Evolutionary conservation across 2,888 invertebrate species (phyloP), one percentile per base, ranked within the genome.

Genomic region (Tinea semifulvella): DNA sequence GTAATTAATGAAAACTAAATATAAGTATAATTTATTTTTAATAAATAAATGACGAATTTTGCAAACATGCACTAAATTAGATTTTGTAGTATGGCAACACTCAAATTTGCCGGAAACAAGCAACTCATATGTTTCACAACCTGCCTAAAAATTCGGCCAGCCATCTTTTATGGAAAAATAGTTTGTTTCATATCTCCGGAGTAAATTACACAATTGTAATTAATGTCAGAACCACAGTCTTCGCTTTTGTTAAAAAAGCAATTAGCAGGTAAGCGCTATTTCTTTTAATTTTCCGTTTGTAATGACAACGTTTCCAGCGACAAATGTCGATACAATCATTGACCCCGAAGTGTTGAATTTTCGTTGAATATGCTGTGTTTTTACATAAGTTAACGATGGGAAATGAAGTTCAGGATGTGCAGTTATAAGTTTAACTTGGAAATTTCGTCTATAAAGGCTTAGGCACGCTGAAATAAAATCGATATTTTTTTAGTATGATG

Each of bases 201-300:
- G 83, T 88, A 85, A 87, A 87, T 86, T 88, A 88, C 85, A 83
- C 84, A 87, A 84, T 87, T 86, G 88, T 87, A 88, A 89, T 90
- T 89, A 89, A 94, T 94, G 94, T 92, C 93, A 88, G 93, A 94
- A 87, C 89, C 89, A 88, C 94, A 94, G 90, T 94, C 94, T 83
- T 91, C 94, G 81, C 89, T 95, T 84, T 86, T 95, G 85, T 87
- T 95, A 84, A 90, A 92, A 85, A 95, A 95, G 88, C 95, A 95
- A 86, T 86, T 95, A 85, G 93, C 94, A 89, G 95, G 95, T 94
- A 87, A 84, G 85, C 83, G 49, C 27, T 2, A 10, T 38, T 31
- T 28, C 11, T 19, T 3, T 31, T 47, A 55, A 50, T 48, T 45
- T 43, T 28, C 31, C 45, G 13, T 31, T 31, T 54, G 48, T 49